phyloP scores from a whole-genome alignment of 2,888 invertebrate genomes.

The Crossocerus cetratus region DNA sequence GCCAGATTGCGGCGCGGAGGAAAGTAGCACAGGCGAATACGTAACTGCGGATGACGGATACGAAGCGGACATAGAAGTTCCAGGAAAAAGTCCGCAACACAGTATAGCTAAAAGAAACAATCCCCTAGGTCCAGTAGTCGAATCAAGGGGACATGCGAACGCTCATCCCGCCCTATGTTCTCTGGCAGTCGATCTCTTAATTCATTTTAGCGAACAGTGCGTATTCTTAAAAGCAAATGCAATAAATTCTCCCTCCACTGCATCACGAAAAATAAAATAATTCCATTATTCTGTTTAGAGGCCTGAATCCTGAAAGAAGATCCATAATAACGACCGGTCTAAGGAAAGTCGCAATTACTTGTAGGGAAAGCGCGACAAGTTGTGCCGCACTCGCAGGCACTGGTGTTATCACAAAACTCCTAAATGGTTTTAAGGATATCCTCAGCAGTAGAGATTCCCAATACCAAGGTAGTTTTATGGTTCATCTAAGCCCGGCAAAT shows the following conservation, averaged over 20 bases:
- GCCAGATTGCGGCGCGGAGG: slow-evolving; percentile 68
- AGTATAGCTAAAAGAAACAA: slow-evolving; percentile 56
- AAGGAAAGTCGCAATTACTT: slow-evolving; percentile 73
- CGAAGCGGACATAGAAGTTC: slow-evolving; percentile 82
- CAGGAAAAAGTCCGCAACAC: slow-evolving; percentile 64
- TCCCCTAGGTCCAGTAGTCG: slow-evolving; percentile 65
- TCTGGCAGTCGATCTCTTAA: slow-evolving; percentile 80
- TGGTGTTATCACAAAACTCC: slow-evolving; percentile 72
- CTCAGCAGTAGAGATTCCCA: slow-evolving; percentile 66
- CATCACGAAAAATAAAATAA: not conserved
- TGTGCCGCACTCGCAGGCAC: slow-evolving; percentile 76
- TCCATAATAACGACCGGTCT: slow-evolving; percentile 70
- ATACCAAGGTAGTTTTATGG: slow-evolving; percentile 64
- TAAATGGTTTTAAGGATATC: slow-evolving; percentile 73
- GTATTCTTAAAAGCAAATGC: slow-evolving; percentile 22
- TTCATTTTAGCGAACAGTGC: slow-evolving; percentile 80
- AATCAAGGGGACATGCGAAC: slow-evolving; percentile 75
- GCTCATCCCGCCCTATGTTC: slow-evolving; percentile 81
- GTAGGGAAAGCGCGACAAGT: slow-evolving; percentile 75
- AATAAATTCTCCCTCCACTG: not conserved
- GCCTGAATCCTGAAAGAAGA: slow-evolving; percentile 65
- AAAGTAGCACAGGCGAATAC: slow-evolving; percentile 75
- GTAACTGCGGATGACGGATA: slow-evolving; percentile 82
- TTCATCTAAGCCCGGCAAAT: not conserved
- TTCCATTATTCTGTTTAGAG: slow-evolving; percentile 48